Evolutionary conservation across 2,797 vertebrate species (phyloP), one percentile per base, ranked within the genome.

Genomic region (Tragelaphus oryx): DNA sequence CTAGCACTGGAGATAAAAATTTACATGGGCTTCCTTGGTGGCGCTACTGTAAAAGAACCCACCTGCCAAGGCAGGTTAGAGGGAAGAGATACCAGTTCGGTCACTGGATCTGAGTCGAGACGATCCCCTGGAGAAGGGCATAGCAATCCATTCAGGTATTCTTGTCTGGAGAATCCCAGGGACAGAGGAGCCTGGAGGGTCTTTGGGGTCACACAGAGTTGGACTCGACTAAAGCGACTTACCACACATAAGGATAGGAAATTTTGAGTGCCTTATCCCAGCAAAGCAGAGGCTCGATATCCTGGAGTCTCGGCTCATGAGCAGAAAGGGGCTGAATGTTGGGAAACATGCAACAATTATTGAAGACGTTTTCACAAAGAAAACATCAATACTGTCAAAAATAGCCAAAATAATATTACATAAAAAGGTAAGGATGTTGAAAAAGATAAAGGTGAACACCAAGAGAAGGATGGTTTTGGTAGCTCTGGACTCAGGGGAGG

Each of bases 341-440:
- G 83, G 87, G 12, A 93, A 95, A 71, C 65, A 46, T 3, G 14
- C 18, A 41, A 4, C 4, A 1, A 71, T 8, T 2, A 76, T 1
- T 26, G n/a, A 14, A 55, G 1, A 26, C 0, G 6, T 24, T 6
- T 41, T 37, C 20, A 71, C 0, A 2, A 93, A 20, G 6, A 87
- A 12, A 24, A 8, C 17, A 26, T 5, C 28, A 48, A 54, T 20
- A 18, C 54, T 17, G 37, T 24, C 1, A 6, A 10, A 17, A 48
- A 52, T 0, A 55, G 8, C 1, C 18, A 60, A 3, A 30, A 33
- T 1, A 75, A 1, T 5, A 2, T 17, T 17, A 5, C 33, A 24
- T 14, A 95, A 12, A 8, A 26, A 78, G 8, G 59, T 62, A 8
- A 57, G 4, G 18, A 52, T 30, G 6, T 80, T 33, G 30, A 95